Evolutionary conservation across 2,888 invertebrate genomes (phyloP), one percentile per base, ranked within the genome.

Genomic region (Epistrophe eligans): DNA sequence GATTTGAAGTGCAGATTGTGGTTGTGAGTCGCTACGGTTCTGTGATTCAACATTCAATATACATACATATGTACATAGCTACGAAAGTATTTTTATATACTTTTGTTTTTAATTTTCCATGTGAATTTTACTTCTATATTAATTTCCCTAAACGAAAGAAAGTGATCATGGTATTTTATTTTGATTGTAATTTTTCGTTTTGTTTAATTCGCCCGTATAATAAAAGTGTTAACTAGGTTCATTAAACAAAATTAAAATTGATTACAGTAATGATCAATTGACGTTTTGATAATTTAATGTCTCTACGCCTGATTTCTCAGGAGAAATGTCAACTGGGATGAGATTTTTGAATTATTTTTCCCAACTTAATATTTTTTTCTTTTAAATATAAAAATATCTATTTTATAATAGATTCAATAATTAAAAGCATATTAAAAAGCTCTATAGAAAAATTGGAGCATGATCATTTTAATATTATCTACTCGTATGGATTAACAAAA

Each of bases 111-210:
- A n/a, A 40, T 66, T 50, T 58, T 67, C 19, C n/a, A 73, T 62
- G 50, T 45, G 55, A 62, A 70, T 74, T 50, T 24, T 55, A 17
- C 38, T 80, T 80, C 60, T 57, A 74, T 57, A 74, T 70, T 73
- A 67, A 73, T 83, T 83, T 83, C 60, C 73, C 79, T 40, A 74
- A 83, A 50, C 40, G 66, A 84, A 77, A 79, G 83, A 84, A 84
- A 84, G 83, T 64, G 72, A 32, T 57, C 45, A 17, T 50, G 62
- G 62, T 74, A 52, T 71, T 71, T 71, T 55, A 43, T 40, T 57
- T 52, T 70, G 13, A 24, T 67, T 15, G 19, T 9, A 7, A 15
- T 38, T 52, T 35, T 67, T 19, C 9, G 8, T 7, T 3, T 38
- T 19, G 15, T 70, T 8, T 52, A 2, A 3, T 48, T 62, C 7